These are phyloP conservation scores for Palythoa grandis DNA, from an alignment of 92 coral and sea anemone genomes.

Conservation along the genomic window DNA sequence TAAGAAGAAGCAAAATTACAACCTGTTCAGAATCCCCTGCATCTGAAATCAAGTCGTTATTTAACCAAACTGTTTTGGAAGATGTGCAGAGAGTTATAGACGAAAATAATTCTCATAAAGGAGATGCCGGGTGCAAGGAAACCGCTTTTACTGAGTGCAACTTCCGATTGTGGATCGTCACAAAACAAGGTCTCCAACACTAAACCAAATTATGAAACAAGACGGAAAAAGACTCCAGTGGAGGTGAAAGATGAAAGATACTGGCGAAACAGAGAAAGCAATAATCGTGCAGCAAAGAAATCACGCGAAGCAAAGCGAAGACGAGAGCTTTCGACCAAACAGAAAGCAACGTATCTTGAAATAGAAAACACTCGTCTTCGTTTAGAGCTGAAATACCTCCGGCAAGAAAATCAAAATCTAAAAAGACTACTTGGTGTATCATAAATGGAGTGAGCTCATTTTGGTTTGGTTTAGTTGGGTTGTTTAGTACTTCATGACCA, in stretches of 20 bases:
- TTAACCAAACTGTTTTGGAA: neutral
- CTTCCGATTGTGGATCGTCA: neutral
- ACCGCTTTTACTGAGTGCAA: neutral
- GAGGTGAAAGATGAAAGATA: neutral
- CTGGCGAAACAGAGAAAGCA: constrained; percentile 1
- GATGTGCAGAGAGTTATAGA: neutral
- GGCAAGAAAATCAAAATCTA: neutral
- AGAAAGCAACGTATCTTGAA: too few species aligned
- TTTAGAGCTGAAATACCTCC: too few species aligned
- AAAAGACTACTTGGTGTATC: too few species aligned
- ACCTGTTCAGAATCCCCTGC: too few species aligned
- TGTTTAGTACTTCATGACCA: too few species aligned
- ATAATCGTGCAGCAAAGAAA: constrained; percentile 3
- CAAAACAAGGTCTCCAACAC: neutral
- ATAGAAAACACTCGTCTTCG: too few species aligned
- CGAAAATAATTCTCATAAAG: neutral
- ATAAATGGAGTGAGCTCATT: too few species aligned
- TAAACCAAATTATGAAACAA: neutral
- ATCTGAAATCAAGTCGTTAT: too few species aligned
- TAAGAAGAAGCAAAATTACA: neutral
- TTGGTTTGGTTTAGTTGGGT: too few species aligned
- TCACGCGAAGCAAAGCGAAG: neutral
- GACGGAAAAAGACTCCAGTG: constrained; percentile 7
- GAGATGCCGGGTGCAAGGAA: too few species aligned
- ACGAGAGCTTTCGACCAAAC: too few species aligned